Evolutionary conservation across 2,797 vertebrate species (phyloP).

Genomic region (Hemibagrus guttatus): DNA sequence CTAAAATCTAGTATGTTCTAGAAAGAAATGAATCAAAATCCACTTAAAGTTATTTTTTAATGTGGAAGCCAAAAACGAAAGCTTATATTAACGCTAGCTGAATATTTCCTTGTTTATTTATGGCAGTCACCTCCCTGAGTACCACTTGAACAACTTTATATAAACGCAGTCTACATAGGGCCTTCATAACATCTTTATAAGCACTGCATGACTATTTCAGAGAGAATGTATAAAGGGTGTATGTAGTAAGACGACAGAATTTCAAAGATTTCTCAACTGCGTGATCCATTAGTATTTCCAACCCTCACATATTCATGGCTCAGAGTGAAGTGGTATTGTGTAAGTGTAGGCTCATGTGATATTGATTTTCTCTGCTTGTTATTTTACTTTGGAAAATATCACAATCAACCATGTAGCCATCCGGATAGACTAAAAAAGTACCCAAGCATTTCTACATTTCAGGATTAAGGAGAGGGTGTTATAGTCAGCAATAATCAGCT

Average conservation of each 20-base stretch:
- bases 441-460: neutral
- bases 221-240: neutral
- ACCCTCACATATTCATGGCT: neutral
- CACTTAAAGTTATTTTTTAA: neutral
- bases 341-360: neutral
- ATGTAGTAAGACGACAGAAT: neutral
- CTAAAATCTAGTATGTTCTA: neutral
- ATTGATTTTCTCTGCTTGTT: conserved; percentile 2
- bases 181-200: neutral
- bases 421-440: neutral
- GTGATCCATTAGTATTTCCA: neutral
- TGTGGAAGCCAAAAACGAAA: neutral
- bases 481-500: neutral
- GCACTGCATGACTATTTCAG: neutral
- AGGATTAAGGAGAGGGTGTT: neutral
- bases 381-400: neutral
- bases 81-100: neutral
- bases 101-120: neutral
- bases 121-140: neutral
- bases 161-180: neutral
- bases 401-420: neutral
- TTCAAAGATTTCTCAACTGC: neutral
- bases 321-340: neutral
- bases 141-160: neutral
- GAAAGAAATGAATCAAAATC: neutral